A percentile compares a stretch with the other conserved stretches of the same genome.
phyloP scores from a whole-genome alignment of 1,140 invertebrate genomes.

The Drosophila equinoxialis region DNA sequence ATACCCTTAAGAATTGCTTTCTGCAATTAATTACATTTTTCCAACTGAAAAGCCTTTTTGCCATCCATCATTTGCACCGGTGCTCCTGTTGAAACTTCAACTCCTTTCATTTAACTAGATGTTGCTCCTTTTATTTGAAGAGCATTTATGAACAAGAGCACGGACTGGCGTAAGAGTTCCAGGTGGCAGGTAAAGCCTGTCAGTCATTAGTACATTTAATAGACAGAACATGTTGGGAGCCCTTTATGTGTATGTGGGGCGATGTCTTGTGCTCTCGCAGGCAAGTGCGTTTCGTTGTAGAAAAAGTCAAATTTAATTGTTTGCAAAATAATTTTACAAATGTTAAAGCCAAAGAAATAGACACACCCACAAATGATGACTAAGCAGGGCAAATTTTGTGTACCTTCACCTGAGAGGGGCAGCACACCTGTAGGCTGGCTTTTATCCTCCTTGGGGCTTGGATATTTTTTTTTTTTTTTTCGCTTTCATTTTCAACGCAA shows the following conservation, averaged over 20 bases:
- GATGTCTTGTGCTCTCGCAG: neutral
- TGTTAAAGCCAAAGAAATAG: conserved; percentile 8
- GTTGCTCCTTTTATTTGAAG: neutral
- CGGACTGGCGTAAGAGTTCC: neutral
- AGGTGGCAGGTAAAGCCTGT: conserved; percentile 4
- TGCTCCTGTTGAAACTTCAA: neutral
- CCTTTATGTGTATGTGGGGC: conserved; percentile 23
- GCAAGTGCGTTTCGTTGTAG: conserved; percentile 43
- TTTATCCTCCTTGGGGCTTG: neutral
- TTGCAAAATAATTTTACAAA: conserved; percentile 36
- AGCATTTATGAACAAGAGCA: conserved; percentile 4
- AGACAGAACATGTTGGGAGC: conserved; percentile 26
- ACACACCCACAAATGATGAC: neutral
- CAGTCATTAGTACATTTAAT: conserved; percentile 55
- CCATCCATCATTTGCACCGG: neutral
- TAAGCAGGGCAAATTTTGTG: conserved; percentile 32
- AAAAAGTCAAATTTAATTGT: conserved; percentile 42
- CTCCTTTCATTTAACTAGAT: conserved; percentile 1
- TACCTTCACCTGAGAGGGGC: conserved; percentile 12
- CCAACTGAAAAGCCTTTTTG: neutral
- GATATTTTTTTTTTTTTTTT: conserved; percentile 29
- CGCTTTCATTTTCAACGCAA: conserved; percentile 47
- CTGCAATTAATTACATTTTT: neutral
- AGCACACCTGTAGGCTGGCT: conserved; percentile 19
- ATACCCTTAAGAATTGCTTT: neutral